Base-by-base conservation (phyloP, 1,140 invertebrate species). In the Ladona fulva region DNA sequence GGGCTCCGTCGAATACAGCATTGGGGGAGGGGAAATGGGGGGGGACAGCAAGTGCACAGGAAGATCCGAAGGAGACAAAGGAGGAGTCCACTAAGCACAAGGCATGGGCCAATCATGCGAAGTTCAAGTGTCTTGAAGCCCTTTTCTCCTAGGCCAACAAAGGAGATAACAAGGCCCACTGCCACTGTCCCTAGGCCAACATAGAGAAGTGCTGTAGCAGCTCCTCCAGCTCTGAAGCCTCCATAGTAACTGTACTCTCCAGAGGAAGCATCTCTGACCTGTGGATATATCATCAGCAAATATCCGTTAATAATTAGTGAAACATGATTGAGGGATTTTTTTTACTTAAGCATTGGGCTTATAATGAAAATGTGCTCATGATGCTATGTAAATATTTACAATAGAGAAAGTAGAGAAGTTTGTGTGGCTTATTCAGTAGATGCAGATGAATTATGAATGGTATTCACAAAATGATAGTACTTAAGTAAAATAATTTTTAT, bases 131-230 rank as follows among this genome's bases (percentile, higher is more conserved):
- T 95, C 85, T 94, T 92, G 88, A 95, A 95, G 81, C 93, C 93
- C 86, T 94, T 94, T 85, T 95, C 94, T 79, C 94, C 94, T 76
- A 93, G 94, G 80, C 94, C 94, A 25, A 95, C 93, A 86, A 95
- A 95, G 80, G 93, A 94, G 79, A 95, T 94, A 79, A 95, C 91
- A 77, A 94, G 88, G 22, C 94, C 94, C 74, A 95, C 87, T 7
- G 93, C 92, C 29, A 93, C 90, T 12, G 92, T 93, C 73, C 92
- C 92, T 44, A 95, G 87, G n/a, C 94, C 94, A 16, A 94, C 92
- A 84, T 95, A 95, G 10, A 95, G 88, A 76, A 95, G 89, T 25
- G 91, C 91, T 82, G 92, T 92, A 77, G 91, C 91, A 44, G 91
- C 91, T 82, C 89, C 91, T 77, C 89, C 79, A 78, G 81, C 77